Evolutionary conservation across 2,888 invertebrate genomes (phyloP).

Genomic region (Psylliodes chrysocephalus): DNA sequence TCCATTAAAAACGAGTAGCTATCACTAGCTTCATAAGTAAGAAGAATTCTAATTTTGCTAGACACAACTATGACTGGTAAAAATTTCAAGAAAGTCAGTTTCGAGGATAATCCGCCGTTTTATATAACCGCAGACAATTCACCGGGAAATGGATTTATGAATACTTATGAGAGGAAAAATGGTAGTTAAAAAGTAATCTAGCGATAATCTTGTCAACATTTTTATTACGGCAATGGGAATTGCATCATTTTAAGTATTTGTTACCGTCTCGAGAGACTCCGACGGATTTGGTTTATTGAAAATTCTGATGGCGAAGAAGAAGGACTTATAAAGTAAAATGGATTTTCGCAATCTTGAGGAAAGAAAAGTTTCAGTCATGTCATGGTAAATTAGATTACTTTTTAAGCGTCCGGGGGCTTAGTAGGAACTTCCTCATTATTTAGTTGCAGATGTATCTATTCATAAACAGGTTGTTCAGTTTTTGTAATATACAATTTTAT

Average conservation of each 20-base stretch:
- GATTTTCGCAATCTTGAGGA: background rate
- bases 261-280: background rate
- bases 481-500: no score
- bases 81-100: background rate
- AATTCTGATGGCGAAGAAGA: conserved; percentile 3
- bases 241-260: conserved; percentile 17
- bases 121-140: conserved; percentile 1
- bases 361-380: background rate
- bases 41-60: background rate
- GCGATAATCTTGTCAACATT: conserved; percentile 20
- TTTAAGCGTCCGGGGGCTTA: no score
- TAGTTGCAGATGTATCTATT: no score
- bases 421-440: no score
- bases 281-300: conserved; percentile 12
- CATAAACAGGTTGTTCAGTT: no score
- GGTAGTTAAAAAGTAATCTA: conserved; percentile 23
- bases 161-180: conserved; percentile 19
- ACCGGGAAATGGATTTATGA: conserved; percentile 19
- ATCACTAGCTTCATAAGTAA: background rate
- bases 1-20: no score
- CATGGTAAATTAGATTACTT: background rate
- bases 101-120: background rate
- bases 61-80: background rate
- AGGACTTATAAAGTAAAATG: background rate
- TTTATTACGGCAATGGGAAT: conserved; percentile 22